Evolutionary conservation across 2,113 vertebrate species (phyloP).

Genomic region (Thinocorus orbignyianus): DNA sequence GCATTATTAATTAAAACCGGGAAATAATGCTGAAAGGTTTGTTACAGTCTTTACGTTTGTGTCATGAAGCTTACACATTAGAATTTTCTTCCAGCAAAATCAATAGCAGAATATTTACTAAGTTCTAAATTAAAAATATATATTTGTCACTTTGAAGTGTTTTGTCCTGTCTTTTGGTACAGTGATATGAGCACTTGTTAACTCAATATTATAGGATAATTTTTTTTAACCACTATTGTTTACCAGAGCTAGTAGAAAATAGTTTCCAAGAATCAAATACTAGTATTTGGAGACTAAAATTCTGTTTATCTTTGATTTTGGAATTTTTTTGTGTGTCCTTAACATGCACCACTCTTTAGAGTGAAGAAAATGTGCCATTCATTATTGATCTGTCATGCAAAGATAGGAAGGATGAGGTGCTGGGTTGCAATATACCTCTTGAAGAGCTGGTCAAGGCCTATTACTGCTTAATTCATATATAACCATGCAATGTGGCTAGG

Average conservation of each 20-base stretch:
- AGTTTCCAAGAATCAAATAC: background rate
- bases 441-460: background rate
- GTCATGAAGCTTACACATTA: background rate
- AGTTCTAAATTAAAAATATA: background rate
- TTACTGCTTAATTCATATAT: background rate
- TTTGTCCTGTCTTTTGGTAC: background rate
- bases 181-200: background rate
- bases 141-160: background rate
- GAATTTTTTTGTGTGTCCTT: background rate
- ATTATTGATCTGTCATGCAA: fast-evolving
- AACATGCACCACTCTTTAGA: background rate
- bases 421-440: background rate
- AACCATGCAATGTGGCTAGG: background rate
- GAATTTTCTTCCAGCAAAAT: background rate
- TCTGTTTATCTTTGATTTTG: background rate
- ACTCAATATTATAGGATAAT: fast-evolving
- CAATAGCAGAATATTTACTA: fast-evolving
- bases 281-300: background rate
- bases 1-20: background rate
- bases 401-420: background rate
- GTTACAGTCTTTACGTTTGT: background rate
- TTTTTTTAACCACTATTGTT: background rate
- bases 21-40: background rate
- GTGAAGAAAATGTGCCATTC: background rate
- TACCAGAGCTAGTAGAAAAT: background rate